Conservation (phyloP, 2,888 invertebrate species). For the Meiosimyza decipiens region DNA sequence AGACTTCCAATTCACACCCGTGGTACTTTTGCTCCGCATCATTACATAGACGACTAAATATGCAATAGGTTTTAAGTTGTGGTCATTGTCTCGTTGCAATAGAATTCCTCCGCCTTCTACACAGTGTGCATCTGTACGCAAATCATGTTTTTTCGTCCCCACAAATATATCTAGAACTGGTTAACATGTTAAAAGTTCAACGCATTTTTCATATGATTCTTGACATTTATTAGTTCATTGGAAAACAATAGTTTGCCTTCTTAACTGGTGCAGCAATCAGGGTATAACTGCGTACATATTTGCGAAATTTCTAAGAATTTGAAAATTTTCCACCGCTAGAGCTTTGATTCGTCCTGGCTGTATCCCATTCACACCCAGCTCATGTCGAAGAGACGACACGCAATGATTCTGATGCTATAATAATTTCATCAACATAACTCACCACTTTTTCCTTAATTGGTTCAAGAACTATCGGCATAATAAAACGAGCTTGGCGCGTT, state of each 20-base stretch:
- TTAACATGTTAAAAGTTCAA: no score
- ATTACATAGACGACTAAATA: slow-evolving; percentile 41
- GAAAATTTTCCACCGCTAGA: slow-evolving; percentile 40
- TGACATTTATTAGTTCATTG: no score
- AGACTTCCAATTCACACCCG: slow-evolving; percentile 42
- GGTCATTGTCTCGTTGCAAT: slow-evolving; percentile 12
- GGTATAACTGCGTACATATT: slow-evolving; percentile 42
- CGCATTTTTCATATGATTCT: no score
- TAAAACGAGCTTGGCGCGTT: slow-evolving; percentile 43
- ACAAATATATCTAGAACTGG: no score
- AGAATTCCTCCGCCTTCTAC: slow-evolving; percentile 22
- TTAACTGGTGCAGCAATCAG: slow-evolving; percentile 43
- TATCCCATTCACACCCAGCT: slow-evolving; percentile 29
- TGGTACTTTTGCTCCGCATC: slow-evolving; percentile 37
- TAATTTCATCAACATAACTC: slow-evolving; percentile 31
- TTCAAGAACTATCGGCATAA: neutral
- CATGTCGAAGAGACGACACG: slow-evolving; percentile 30
- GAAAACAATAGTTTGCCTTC: slow-evolving; percentile 14
- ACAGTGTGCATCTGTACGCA: slow-evolving; percentile 33
- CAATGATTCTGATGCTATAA: slow-evolving; percentile 23
- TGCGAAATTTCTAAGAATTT: slow-evolving; percentile 35
- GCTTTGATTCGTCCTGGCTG: slow-evolving; percentile 43
- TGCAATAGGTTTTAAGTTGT: slow-evolving; percentile 32
- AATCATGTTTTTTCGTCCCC: neutral
- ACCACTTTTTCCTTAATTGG: slow-evolving; percentile 1